Conservation (phyloP, 2,888 invertebrate genomes). For the Drosophila percnosoma region DNA sequence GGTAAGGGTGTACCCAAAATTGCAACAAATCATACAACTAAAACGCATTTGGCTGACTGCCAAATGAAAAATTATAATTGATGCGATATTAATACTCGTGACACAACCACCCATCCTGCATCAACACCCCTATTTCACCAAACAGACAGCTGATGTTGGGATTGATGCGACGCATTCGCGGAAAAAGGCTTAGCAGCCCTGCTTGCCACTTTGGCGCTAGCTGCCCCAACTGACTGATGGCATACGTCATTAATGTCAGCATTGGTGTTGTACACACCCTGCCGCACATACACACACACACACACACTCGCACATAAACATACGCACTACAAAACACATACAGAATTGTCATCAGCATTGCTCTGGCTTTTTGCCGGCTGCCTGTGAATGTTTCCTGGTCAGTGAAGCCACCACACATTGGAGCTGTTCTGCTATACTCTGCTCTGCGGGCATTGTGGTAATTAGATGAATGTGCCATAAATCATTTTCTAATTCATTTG, state of each 20-base stretch:
- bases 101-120: conserved; percentile 15
- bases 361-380: conserved; percentile 60
- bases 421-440: conserved; percentile 14
- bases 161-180: conserved; percentile 76
- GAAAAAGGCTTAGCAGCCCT: conserved; percentile 69
- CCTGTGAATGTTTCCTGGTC: conserved; percentile 46
- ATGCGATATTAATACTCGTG: conserved; percentile 76
- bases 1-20: conserved; percentile 20
- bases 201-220: conserved; percentile 9
- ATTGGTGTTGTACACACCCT: conserved; percentile 54
- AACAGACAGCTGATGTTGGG: conserved; percentile 50
- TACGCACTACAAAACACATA: conserved; percentile 54
- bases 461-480: conserved; percentile 78
- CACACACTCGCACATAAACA: conserved; percentile 9
- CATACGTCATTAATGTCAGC: conserved; percentile 76
- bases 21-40: conserved; percentile 69
- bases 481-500: conserved; percentile 78
- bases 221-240: conserved; percentile 62
- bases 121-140: neutral
- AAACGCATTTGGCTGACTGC: conserved; percentile 59
- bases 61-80: conserved; percentile 77
- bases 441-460: conserved; percentile 68
- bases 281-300: conserved; percentile 25
- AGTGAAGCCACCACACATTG: conserved; percentile 22
- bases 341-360: conserved; percentile 70